Evolutionary conservation across 2,113 vertebrate genomes (phyloP).

Genomic region (Tonatia bakeri): DNA sequence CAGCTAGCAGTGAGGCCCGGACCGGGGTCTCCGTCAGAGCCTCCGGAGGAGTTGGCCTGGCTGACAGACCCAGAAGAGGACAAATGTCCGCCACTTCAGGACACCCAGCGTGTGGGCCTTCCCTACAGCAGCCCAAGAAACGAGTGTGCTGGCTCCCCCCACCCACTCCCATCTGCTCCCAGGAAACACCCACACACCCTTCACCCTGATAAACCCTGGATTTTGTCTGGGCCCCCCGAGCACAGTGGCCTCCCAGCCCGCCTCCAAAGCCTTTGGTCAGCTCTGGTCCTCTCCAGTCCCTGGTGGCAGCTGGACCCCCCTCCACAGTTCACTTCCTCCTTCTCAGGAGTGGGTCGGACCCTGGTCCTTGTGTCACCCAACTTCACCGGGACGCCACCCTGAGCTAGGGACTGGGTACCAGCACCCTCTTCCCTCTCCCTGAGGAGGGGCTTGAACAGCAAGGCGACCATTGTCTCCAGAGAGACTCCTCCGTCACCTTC

Average conservation of each 20-base stretch:
- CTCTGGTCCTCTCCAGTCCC: background rate
- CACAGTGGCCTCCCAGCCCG: background rate
- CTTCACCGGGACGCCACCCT: background rate
- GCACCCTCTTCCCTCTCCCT: background rate
- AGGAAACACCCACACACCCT: background rate
- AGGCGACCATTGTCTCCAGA: background rate
- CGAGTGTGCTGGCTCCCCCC: background rate
- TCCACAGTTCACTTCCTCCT: background rate
- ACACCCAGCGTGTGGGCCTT: accelerated
- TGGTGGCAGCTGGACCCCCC: background rate
- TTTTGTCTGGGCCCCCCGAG: background rate
- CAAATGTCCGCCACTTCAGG: background rate
- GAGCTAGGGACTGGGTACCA: background rate
- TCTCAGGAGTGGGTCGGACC: background rate
- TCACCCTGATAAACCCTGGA: background rate
- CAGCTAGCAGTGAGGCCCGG: accelerated
- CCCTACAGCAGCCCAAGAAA: accelerated
- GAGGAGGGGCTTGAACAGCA: background rate
- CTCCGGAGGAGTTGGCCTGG: background rate
- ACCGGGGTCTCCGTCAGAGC: background rate
- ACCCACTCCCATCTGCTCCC: too few species aligned
- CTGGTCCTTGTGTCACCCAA: too few species aligned
- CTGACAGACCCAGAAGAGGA: background rate
- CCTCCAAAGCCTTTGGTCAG: background rate
- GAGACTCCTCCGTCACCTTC: background rate